A percentile compares a stretch with the other conserved stretches of the same genome.
phyloP scores from a whole-genome alignment of 2,797 vertebrate genomes.

The Megaceryle alcyon region DNA sequence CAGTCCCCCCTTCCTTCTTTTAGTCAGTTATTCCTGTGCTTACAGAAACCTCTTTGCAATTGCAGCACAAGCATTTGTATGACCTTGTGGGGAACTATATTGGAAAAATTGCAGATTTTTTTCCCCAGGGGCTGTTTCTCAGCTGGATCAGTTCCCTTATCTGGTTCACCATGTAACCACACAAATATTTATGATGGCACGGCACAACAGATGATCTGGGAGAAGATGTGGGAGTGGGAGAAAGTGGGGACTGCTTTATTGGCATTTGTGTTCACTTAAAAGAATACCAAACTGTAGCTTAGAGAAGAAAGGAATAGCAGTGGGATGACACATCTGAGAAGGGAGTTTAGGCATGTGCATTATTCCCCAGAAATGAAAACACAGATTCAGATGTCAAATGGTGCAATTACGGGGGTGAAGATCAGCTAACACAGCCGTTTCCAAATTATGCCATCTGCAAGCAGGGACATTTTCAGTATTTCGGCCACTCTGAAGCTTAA shows the following conservation, averaged over 20 bases:
- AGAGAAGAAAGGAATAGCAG: constrained; percentile 32
- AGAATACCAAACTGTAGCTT: not conserved
- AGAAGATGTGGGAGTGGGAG: constrained; percentile 9
- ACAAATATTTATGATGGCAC: constrained; percentile 61
- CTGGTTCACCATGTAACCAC: constrained; percentile 30
- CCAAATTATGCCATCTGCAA: not conserved
- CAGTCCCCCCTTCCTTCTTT: not conserved
- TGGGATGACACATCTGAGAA: constrained; percentile 31
- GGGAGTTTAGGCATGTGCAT: not conserved
- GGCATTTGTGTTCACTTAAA: not conserved
- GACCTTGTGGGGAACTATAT: constrained; percentile 18
- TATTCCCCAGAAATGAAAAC: constrained; percentile 38
- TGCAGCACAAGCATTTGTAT: constrained; percentile 42
- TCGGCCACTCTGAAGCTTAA: not conserved
- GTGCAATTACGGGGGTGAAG: not conserved
- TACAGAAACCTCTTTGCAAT: not conserved
- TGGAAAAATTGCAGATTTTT: constrained; percentile 7
- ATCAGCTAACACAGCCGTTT: not conserved
- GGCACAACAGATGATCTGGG: constrained; percentile 5
- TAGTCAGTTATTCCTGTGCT: not conserved
- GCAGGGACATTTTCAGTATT: not conserved
- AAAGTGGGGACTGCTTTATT: constrained; percentile 9
- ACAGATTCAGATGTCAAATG: not conserved
- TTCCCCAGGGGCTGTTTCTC: not conserved
- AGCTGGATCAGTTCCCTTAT: not conserved